Evolutionary conservation across 2,888 invertebrate genomes (phyloP).

Genomic region (Heterodera filipjevi): DNA sequence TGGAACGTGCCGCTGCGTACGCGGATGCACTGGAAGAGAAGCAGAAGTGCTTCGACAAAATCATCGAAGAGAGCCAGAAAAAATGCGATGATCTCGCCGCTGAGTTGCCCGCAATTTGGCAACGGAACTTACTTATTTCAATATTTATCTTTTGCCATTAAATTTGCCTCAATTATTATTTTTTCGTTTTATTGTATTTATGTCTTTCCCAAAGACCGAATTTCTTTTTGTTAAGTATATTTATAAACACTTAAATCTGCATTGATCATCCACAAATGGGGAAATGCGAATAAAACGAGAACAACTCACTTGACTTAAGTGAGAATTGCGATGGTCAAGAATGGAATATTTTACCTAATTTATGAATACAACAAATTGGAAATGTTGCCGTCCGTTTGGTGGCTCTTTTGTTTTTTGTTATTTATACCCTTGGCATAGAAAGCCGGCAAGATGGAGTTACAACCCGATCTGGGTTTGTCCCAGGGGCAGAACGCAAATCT

Average conservation of each 20-base stretch:
- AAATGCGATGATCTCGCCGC: slow-evolving; percentile 94
- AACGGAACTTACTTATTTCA: slow-evolving; percentile 77
- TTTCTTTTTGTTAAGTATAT: slow-evolving; percentile 13
- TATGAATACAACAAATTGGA: not conserved
- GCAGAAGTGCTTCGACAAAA: slow-evolving; percentile 99
- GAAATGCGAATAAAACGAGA: not conserved
- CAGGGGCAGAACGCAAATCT: too few relatives aligned
- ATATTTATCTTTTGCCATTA: too few relatives aligned
- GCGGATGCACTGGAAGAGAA: slow-evolving; percentile 87
- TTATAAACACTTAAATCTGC: not conserved
- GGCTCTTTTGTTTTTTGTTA: too few relatives aligned
- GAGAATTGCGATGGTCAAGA: not conserved
- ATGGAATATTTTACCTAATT: not conserved
- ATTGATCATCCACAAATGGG: not conserved
- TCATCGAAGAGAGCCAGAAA: slow-evolving; percentile 99
- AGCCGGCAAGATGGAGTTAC: too few relatives aligned
- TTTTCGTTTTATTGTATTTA: not conserved
- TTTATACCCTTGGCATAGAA: too few relatives aligned
- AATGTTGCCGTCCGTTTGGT: not conserved
- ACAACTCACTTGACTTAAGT: not conserved
- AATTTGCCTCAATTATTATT: too few relatives aligned
- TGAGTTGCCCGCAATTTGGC: slow-evolving; percentile 98
- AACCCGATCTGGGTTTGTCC: too few relatives aligned
- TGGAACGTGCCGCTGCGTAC: slow-evolving; percentile 73
- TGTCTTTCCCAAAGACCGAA: too few relatives aligned